These are phyloP conservation scores for Apamea anceps DNA, from an alignment of 2,888 invertebrate species.

Conservation along the genomic window DNA sequence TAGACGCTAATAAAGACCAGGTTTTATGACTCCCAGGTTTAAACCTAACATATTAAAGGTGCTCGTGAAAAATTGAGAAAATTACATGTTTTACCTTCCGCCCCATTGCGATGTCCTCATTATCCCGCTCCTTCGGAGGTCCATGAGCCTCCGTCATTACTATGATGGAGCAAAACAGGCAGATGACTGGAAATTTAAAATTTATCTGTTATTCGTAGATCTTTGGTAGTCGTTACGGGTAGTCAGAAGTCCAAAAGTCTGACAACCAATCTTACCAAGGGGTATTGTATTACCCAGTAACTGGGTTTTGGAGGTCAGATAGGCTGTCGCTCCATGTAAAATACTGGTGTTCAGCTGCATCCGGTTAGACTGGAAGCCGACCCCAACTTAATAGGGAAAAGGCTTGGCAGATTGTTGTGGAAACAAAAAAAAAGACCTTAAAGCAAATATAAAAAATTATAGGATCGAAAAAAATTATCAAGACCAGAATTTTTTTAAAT, in stretches of 20 bases:
- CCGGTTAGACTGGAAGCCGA: no score
- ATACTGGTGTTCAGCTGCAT: no score
- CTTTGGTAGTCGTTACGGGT: no score
- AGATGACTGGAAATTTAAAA: conserved; percentile 73
- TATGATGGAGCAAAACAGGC: conserved; percentile 67
- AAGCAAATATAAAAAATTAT: neutral
- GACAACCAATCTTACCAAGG: no score
- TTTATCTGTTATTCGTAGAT: neutral
- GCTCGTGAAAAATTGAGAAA: conserved; percentile 20
- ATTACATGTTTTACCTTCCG: conserved; percentile 82
- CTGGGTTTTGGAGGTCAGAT: no score
- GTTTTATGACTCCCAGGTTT: conserved; percentile 22
- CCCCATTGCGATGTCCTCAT: conserved; percentile 86
- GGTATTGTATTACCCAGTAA: no score
- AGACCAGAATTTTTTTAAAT: neutral
- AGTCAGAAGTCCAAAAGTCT: no score
- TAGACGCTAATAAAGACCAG: neutral
- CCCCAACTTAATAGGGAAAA: no score
- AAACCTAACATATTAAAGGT: conserved; percentile 9
- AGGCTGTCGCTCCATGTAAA: no score
- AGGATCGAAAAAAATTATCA: no score
- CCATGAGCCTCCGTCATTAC: conserved; percentile 77
- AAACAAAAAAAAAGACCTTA: neutral
- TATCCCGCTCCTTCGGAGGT: conserved; percentile 84
- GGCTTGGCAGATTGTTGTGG: neutral